These are phyloP conservation scores for Choloepus hoffmanni DNA, from an alignment of 2,113 vertebrate species.

Conservation along the genomic window DNA sequence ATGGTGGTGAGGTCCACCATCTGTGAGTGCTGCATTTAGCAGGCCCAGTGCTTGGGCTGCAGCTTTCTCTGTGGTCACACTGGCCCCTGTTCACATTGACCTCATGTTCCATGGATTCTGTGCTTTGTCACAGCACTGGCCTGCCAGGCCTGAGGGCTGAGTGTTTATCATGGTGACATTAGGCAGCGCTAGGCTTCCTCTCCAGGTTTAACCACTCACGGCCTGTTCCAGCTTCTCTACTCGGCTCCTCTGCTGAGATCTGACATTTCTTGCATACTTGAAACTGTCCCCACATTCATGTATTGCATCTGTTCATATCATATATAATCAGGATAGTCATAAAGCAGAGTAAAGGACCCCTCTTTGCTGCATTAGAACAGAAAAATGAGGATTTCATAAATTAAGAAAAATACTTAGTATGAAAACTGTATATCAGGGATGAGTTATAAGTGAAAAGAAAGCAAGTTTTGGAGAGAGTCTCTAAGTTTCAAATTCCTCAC, in stretches of 20 bases:
- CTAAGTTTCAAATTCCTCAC: background rate
- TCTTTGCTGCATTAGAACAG: background rate
- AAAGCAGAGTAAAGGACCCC: background rate
- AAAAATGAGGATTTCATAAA: background rate
- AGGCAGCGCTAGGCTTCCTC: background rate
- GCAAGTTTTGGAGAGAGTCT: background rate
- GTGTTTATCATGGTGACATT: background rate
- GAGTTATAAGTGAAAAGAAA: background rate
- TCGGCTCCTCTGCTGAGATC: background rate
- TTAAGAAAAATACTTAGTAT: background rate
- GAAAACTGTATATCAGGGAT: background rate
- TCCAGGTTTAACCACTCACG: background rate
- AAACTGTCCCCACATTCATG: fast-evolving
- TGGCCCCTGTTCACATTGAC: conserved; percentile 16
- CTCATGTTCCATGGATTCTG: background rate
- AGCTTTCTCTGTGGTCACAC: conserved; percentile 13
- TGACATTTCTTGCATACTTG: background rate
- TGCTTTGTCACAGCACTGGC: conserved; percentile 12
- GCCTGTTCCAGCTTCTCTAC: background rate
- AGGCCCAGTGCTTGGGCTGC: background rate
- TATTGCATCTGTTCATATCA: background rate
- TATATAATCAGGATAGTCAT: background rate
- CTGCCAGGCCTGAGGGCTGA: background rate
- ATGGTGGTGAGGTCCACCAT: background rate
- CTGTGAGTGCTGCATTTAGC: background rate